phyloP scores from a whole-genome alignment of 2,797 vertebrate species.

The Pogoniulus pusillus region DNA sequence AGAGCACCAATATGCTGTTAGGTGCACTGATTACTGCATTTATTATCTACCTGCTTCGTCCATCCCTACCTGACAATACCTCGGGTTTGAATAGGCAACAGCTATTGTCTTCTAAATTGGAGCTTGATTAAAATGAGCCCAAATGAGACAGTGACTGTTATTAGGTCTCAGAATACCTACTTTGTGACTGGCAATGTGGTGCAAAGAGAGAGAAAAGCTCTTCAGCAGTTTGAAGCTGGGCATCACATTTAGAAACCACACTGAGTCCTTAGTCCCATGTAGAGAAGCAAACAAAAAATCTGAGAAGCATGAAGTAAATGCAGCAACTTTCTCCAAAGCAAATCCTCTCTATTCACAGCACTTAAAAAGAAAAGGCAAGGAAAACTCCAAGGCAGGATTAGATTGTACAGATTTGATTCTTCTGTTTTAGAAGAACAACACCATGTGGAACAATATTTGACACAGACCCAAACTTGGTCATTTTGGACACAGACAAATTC shows the following conservation, averaged over 20 bases:
- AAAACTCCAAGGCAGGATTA: background rate
- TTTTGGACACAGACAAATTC: background rate
- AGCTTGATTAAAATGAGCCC: background rate
- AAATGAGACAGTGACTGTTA: background rate
- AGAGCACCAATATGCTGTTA: background rate
- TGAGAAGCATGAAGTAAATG: background rate
- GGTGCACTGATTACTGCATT: background rate
- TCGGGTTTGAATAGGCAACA: background rate
- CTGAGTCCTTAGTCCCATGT: background rate
- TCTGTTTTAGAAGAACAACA: background rate
- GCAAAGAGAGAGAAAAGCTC: background rate
- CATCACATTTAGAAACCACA: background rate
- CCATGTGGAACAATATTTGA: background rate
- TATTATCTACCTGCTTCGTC: background rate
- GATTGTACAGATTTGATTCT: background rate
- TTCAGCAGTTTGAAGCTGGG: background rate
- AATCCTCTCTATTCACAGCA: no score
- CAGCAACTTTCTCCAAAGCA: background rate
- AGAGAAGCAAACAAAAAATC: background rate
- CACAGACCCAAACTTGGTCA: background rate
- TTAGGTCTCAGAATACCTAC: background rate
- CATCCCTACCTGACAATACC: background rate
- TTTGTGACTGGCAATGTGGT: background rate
- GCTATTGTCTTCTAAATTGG: background rate
- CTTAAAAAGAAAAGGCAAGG: no score